These are phyloP conservation scores for Herminia tarsipennalis DNA, from an alignment of 2,888 invertebrate species.

Conservation along the genomic window DNA sequence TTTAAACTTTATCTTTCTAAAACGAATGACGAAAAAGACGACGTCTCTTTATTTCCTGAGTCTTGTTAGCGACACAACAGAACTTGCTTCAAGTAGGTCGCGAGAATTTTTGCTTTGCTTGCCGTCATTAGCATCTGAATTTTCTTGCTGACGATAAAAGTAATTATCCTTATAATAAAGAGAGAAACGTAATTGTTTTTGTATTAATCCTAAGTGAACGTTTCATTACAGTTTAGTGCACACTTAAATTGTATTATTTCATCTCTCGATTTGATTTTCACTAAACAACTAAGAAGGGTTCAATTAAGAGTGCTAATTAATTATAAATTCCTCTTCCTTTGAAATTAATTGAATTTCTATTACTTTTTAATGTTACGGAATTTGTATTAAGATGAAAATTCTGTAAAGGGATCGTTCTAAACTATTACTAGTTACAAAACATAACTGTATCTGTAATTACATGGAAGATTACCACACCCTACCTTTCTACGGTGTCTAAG, in stretches of 20 bases:
- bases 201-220: not conserved
- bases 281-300: not conserved
- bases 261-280: not conserved
- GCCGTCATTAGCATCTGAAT: constrained; percentile 7
- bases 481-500: no score
- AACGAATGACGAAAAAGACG: constrained; percentile 35
- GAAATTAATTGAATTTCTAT: not conserved
- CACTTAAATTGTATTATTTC: not conserved
- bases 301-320: constrained; percentile 1
- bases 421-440: no score
- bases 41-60: constrained; percentile 25
- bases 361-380: not conserved
- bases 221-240: not conserved
- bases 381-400: no score
- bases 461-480: no score
- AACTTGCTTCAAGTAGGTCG: constrained; percentile 21
- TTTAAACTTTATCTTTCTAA: constrained; percentile 58
- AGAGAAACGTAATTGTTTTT: not conserved
- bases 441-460: no score
- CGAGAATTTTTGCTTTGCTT: constrained; percentile 15
- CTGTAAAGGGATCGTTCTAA: no score
- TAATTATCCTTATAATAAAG: not conserved
- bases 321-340: not conserved
- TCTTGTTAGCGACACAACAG: constrained; percentile 24
- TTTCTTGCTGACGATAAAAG: constrained; percentile 8